A percentile compares a stretch with the other conserved stretches of the same genome.
phyloP scores from a whole-genome alignment of 2,113 vertebrate species.

The Rhombomys opimus region DNA sequence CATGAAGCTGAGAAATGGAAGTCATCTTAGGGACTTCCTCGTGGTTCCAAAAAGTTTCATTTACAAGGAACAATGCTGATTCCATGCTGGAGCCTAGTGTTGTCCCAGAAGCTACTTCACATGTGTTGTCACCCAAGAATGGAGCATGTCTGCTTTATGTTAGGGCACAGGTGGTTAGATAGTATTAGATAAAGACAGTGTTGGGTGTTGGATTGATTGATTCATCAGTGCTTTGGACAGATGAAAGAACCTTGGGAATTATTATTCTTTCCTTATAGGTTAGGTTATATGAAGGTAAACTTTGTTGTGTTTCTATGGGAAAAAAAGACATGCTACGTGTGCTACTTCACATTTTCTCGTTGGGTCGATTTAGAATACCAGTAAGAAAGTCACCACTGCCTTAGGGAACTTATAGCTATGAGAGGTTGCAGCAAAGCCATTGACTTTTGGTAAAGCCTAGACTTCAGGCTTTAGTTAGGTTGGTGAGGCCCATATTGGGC shows the following conservation, averaged over 20 bases:
- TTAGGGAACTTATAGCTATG: neutral
- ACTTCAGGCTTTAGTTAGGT: neutral
- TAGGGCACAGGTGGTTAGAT: neutral
- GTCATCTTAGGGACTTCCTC: neutral
- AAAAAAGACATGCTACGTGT: neutral
- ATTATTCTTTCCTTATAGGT: neutral
- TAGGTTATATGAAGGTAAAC: slow-evolving; percentile 24
- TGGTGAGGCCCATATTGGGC: neutral
- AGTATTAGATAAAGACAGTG: neutral
- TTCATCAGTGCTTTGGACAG: neutral
- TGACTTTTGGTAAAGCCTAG: neutral
- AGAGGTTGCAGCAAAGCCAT: neutral
- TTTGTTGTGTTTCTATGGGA: slow-evolving; percentile 27
- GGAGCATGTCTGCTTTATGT: neutral
- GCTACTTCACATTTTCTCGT: neutral
- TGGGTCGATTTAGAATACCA: neutral
- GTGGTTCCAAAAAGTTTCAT: neutral
- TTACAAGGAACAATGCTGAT: neutral
- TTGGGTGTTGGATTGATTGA: neutral
- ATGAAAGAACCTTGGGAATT: slow-evolving; percentile 14
- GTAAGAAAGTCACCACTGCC: neutral
- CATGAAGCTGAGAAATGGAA: neutral
- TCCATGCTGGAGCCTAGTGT: neutral
- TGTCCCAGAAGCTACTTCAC: neutral
- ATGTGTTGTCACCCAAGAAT: neutral